Evolutionary conservation across 2,888 invertebrate species (phyloP).

Genomic region (Nomada flava): DNA sequence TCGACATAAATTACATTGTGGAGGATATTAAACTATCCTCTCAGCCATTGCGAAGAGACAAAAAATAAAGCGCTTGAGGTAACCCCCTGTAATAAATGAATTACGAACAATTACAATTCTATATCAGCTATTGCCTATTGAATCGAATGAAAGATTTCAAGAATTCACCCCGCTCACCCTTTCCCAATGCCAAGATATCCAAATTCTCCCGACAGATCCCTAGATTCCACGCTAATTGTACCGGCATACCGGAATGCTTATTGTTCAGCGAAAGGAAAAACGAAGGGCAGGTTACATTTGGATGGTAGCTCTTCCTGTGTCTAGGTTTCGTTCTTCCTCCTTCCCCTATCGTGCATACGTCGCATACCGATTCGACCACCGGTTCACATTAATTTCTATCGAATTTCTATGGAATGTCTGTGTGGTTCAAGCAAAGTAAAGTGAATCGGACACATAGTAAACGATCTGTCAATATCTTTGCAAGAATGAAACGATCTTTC

Average conservation of each 20-base stretch:
- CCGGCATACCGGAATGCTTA: constrained; percentile 70
- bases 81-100: no score
- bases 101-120: no score
- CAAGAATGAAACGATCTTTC: no score
- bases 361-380: constrained; percentile 63
- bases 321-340: constrained; percentile 43
- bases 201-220: constrained; percentile 62
- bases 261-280: constrained; percentile 68
- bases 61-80: no score
- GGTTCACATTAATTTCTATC: constrained; percentile 43
- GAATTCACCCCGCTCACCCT: constrained; percentile 30
- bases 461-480: no score
- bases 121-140: no score
- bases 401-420: constrained; percentile 41
- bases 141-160: constrained; percentile 25
- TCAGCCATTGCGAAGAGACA: no score
- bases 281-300: constrained; percentile 53
- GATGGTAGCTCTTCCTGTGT: constrained; percentile 49
- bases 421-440: not conserved
- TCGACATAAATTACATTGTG: no score
- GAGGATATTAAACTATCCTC: no score
- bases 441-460: not conserved
- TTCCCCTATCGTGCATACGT: constrained; percentile 57
- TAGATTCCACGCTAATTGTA: constrained; percentile 72
- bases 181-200: constrained; percentile 32